These are phyloP conservation scores for Pteronura brasiliensis DNA, from an alignment of 2,113 vertebrate species.

Conservation along the genomic window DNA sequence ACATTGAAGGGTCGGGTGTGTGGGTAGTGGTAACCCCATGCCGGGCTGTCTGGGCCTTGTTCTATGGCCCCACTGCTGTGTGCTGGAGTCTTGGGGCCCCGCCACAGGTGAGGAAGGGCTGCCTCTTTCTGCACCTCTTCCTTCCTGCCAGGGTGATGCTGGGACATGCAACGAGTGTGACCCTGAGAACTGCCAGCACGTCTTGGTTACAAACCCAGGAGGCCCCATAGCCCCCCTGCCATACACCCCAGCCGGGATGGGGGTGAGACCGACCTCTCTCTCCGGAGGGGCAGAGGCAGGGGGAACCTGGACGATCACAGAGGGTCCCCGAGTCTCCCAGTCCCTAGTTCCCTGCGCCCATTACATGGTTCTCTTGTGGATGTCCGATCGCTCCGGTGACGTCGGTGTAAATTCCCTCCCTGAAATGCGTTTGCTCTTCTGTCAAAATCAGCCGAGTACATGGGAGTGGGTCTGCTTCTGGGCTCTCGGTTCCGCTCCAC, in stretches of 20 bases:
- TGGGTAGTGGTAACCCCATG: rapidly evolving
- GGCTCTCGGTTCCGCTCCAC: rapidly evolving
- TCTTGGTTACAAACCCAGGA: neutral
- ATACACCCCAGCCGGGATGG: rapidly evolving
- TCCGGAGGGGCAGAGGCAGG: rapidly evolving
- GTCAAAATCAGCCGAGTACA: neutral
- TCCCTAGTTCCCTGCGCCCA: neutral
- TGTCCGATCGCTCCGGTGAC: rapidly evolving
- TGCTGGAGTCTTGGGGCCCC: too few relatives aligned
- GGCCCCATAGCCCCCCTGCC: rapidly evolving
- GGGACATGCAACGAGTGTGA: rapidly evolving
- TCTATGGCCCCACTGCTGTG: too few relatives aligned
- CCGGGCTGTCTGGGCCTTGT: neutral
- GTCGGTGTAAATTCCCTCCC: rapidly evolving
- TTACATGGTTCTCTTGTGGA: neutral
- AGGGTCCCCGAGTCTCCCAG: neutral
- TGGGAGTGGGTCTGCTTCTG: rapidly evolving
- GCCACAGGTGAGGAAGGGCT: rapidly evolving
- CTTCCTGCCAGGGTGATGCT: neutral
- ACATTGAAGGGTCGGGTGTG: rapidly evolving
- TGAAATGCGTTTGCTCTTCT: rapidly evolving
- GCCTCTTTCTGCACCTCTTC: too few relatives aligned
- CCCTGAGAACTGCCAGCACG: rapidly evolving
- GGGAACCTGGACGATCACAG: neutral
- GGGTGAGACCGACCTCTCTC: neutral